These are phyloP conservation scores for Drosophila mauritiana DNA, from an alignment of 1,140 invertebrate genomes.

Conservation along the genomic window DNA sequence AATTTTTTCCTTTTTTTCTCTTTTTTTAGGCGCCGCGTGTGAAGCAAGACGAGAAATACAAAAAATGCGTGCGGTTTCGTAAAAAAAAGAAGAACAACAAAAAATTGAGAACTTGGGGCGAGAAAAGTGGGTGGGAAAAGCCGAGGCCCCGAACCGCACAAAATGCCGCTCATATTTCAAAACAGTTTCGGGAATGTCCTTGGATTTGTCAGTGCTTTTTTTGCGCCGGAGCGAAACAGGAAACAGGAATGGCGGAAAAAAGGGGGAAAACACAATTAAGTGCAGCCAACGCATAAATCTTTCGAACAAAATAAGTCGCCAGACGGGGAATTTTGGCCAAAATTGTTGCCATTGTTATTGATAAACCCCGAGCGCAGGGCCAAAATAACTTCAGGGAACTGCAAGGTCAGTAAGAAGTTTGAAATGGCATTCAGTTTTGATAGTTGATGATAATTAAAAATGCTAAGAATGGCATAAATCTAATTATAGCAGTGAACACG, in stretches of 20 bases:
- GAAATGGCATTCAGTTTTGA: background rate
- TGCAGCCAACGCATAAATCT: slow-evolving; percentile 46
- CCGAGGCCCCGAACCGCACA: slow-evolving; percentile 47
- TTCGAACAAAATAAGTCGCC: slow-evolving; percentile 31
- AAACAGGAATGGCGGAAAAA: background rate
- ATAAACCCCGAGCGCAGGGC: background rate
- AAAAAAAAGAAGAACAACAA: background rate
- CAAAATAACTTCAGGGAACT: slow-evolving; percentile 2
- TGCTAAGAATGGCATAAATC: background rate
- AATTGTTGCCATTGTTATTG: slow-evolving; percentile 17
- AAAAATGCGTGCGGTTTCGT: slow-evolving; percentile 32
- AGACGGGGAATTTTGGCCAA: background rate
- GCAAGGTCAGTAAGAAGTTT: background rate
- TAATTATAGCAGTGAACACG: background rate
- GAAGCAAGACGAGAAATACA: slow-evolving; percentile 38
- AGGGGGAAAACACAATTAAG: slow-evolving; percentile 33
- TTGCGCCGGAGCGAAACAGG: background rate
- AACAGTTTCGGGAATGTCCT: slow-evolving; percentile 54
- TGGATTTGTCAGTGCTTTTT: slow-evolving; percentile 32
- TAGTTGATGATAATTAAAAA: too few species aligned
- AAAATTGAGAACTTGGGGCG: background rate
- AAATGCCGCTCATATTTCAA: slow-evolving; percentile 72
- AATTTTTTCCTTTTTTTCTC: slow-evolving; percentile 53
- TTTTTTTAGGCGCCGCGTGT: slow-evolving; percentile 23
- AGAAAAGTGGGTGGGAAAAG: slow-evolving; percentile 6